Conservation (phyloP, 2,888 invertebrate genomes). For the Gerris lacustris region DNA sequence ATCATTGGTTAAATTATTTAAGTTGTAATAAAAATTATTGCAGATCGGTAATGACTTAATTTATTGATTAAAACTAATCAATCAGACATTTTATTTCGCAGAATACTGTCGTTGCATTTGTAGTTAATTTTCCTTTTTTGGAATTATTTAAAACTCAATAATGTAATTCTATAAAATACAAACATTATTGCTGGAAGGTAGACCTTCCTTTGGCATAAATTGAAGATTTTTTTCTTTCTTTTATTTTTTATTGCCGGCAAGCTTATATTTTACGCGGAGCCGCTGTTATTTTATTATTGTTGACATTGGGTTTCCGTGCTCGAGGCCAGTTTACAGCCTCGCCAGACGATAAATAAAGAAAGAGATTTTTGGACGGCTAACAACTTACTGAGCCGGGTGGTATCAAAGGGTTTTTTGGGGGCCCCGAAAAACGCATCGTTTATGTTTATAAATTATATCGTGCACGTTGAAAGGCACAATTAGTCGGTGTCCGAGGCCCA, state of each 20-base stretch:
- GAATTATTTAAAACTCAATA: too few species aligned
- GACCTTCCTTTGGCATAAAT: too few species aligned
- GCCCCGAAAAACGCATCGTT: conserved; percentile 1
- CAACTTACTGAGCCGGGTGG: background rate
- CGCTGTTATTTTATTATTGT: background rate
- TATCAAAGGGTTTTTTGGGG: background rate
- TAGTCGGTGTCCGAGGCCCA: conserved; percentile 1
- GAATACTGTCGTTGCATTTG: too few species aligned
- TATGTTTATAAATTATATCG: conserved; percentile 1
- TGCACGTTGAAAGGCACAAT: background rate
- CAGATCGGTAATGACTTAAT: too few species aligned
- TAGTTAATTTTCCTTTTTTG: too few species aligned
- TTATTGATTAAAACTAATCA: too few species aligned
- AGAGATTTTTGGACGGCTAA: background rate
- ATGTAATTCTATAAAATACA: too few species aligned
- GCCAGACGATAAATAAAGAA: background rate
- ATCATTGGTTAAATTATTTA: too few species aligned
- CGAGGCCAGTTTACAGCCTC: background rate
- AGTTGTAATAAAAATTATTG: too few species aligned
- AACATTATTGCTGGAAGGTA: too few species aligned
- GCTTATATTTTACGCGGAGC: background rate
- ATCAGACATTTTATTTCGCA: too few species aligned
- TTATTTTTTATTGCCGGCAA: background rate
- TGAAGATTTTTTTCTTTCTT: too few species aligned
- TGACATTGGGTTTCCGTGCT: background rate